Evolutionary conservation across 2,113 vertebrate genomes (phyloP).

Genomic region (Mus spicilegus): DNA sequence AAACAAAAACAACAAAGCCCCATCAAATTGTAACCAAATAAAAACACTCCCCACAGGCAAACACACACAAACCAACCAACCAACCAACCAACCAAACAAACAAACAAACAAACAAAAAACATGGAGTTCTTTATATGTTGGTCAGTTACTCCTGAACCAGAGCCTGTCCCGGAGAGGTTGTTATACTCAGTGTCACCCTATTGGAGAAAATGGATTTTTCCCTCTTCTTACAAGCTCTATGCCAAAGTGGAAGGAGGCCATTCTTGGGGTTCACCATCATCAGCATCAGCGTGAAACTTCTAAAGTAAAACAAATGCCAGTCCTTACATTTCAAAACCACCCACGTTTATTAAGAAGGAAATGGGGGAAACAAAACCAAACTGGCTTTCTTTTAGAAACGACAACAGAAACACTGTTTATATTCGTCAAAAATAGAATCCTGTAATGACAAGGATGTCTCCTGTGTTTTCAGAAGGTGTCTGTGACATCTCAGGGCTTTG

Average conservation of each 20-base stretch:
- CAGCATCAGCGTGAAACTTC: background rate
- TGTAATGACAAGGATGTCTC: conserved; percentile 46
- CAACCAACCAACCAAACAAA: background rate
- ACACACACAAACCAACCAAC: background rate
- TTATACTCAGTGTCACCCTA: too few relatives aligned
- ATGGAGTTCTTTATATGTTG: background rate
- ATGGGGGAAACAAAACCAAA: background rate
- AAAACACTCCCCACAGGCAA: background rate
- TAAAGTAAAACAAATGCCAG: conserved; percentile 57
- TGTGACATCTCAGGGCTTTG: conserved; percentile 49
- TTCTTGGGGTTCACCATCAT: conserved; percentile 42
- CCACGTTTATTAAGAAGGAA: conserved; percentile 63
- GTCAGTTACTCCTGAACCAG: background rate
- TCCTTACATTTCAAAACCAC: conserved; percentile 3
- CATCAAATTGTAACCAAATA: background rate
- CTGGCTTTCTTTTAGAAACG: conserved; percentile 16
- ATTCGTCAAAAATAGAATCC: conserved; percentile 41
- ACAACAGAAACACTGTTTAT: conserved; percentile 37
- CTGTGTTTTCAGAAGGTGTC: conserved; percentile 59
- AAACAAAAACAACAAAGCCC: background rate
- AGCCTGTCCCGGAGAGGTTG: background rate
- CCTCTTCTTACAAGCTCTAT: background rate
- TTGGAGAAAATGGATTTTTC: background rate
- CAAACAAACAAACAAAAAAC: background rate
- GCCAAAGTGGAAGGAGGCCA: conserved; percentile 1